phyloP scores from a whole-genome alignment of 2,888 invertebrate genomes.

The Strigamia maritima region DNA sequence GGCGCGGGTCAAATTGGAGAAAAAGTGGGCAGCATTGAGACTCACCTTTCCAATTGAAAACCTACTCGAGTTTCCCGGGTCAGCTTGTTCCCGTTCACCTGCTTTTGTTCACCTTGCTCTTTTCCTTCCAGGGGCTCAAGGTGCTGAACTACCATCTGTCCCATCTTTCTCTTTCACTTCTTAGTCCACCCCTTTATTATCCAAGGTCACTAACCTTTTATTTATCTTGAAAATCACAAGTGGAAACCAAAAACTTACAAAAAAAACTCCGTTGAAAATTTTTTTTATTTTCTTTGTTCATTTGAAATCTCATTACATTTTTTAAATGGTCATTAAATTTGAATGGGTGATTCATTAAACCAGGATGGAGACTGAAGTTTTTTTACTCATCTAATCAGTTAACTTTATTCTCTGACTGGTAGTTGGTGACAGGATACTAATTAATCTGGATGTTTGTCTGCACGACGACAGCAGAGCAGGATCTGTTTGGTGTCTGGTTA shows the following conservation, averaged over 20 bases:
- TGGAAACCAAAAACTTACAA: not conserved
- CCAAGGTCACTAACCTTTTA: not conserved
- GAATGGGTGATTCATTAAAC: not conserved
- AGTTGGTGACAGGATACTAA: conserved; percentile 21
- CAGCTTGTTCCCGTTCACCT: conserved; percentile 22
- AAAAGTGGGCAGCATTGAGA: not conserved
- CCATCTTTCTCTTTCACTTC: not conserved
- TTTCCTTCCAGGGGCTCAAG: conserved; percentile 25
- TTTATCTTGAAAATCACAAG: not conserved
- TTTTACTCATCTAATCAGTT: conserved; percentile 10
- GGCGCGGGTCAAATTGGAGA: not conserved
- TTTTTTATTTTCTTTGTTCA: no score
- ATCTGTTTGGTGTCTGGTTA: not conserved
- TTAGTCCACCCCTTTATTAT: not conserved
- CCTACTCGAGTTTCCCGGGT: conserved; percentile 26
- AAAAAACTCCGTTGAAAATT: no score
- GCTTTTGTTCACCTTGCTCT: conserved; percentile 27
- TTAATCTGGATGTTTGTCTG: conserved; percentile 17
- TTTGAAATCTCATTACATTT: not conserved
- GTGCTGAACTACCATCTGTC: conserved; percentile 28
- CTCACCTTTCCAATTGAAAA: conserved; percentile 29
- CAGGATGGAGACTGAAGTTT: not conserved
- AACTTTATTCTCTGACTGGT: conserved; percentile 1
- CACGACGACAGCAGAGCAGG: not conserved
- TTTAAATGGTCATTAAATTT: not conserved